Evolutionary conservation across 2,113 vertebrate genomes (phyloP), one percentile per base, ranked within the genome.

Genomic region (Perccottus glenii): DNA sequence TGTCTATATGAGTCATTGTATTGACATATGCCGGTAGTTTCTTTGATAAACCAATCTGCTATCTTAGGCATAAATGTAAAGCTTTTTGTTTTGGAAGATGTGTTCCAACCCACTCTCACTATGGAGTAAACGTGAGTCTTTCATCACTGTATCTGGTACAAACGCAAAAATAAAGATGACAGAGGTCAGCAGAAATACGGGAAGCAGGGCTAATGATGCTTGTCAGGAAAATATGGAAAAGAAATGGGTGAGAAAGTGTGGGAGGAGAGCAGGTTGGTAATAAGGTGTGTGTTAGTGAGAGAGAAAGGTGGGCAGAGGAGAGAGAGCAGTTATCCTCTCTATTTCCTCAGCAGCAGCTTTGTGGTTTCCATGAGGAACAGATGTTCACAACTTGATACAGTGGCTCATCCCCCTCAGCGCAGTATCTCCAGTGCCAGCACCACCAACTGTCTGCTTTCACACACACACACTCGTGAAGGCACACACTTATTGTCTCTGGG

Each of bases 381-480:
- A 93, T 93, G 92, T 93, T 93, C 91, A 91, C 85, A 88, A 89
- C 88, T 93, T 88, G 91, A 93, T 93, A 91, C 88, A 87, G 90
- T 77, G 73, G 83, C 66, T 91, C 91, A 89, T 89, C 88, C 85
- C 85, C 89, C 88, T 89, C 83, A 57, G 43, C 81, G 81, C 85
- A 73, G 91, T 92, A 93, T 92, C 92, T 92, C 78, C 82, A 80
- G 80, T 83, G 84, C 87, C 88, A 92, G 87, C 72, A 85, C 88
- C 87, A 86, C 90, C 88, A 93, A 93, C 91, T 91, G 89, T 83
- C 88, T 91, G 67, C 75, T 62, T 60, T 58, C 78, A 80, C 69
- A 66, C n/a, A 42, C 56, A 27, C 35, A 57, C 47, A 36, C 56
- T 44, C 48, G 61, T 12, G 15, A 14, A 60, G 3, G 35, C 35